A percentile compares a stretch with the other conserved stretches of the same genome.
phyloP scores from a whole-genome alignment of 1,140 invertebrate genomes.

The Acyrthosiphon pisum region DNA sequence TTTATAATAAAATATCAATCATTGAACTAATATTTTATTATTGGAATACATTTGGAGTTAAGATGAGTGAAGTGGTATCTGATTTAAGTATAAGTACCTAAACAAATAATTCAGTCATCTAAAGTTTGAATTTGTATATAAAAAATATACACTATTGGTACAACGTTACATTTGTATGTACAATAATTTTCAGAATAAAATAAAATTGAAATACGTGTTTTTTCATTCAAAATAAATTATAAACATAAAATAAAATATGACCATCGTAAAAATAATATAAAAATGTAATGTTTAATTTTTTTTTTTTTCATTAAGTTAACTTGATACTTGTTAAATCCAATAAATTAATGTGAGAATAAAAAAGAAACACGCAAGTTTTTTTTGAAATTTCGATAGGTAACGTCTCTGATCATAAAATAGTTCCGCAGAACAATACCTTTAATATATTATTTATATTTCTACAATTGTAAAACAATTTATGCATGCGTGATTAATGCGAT shows the following conservation, averaged over 20 bases:
- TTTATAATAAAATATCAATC: not conserved
- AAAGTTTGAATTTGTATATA: not conserved
- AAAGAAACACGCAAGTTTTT: not conserved
- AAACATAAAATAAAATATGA: too few species aligned
- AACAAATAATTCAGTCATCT: not conserved
- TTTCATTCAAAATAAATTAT: too few species aligned
- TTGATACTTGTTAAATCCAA: not conserved
- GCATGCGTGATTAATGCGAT: too few species aligned
- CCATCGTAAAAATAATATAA: too few species aligned
- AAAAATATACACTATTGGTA: too few species aligned
- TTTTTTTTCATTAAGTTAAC: not conserved
- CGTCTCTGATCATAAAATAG: not conserved
- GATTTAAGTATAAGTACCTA: too few species aligned
- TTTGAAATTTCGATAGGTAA: not conserved
- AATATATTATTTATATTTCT: not conserved
- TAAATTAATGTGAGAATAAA: not conserved
- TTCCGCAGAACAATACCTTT: not conserved
- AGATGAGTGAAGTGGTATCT: not conserved
- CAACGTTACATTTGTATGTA: too few species aligned
- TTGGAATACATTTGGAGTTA: not conserved
- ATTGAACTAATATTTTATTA: not conserved
- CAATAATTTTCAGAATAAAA: not conserved
- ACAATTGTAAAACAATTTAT: too few species aligned
- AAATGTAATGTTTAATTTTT: not conserved
- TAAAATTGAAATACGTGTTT: not conserved